These are phyloP conservation scores for Drosophila ananassae DNA, from an alignment of 1,140 invertebrate species.

Conservation along the genomic window DNA sequence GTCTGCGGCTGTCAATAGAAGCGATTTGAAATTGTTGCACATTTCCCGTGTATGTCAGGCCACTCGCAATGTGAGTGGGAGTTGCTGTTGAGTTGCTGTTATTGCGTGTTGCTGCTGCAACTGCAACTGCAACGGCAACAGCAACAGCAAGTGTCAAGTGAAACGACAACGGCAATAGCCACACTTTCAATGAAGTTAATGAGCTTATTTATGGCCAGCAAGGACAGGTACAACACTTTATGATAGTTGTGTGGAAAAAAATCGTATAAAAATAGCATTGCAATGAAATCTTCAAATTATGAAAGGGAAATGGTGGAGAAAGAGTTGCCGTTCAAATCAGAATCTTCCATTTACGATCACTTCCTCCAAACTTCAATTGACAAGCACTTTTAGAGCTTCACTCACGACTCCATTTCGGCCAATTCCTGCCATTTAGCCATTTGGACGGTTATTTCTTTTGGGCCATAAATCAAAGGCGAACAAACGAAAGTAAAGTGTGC, in stretches of 20 bases:
- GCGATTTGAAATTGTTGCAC: constrained; percentile 72
- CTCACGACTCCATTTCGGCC: constrained; percentile 72
- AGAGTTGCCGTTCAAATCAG: constrained; percentile 1
- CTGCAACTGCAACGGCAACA: constrained; percentile 38
- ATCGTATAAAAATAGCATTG: no score
- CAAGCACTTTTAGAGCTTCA: constrained; percentile 48
- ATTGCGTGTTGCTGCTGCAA: constrained; percentile 58
- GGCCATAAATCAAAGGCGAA: constrained; percentile 73
- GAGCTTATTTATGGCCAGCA: constrained; percentile 65
- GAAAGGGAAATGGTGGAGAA: neutral
- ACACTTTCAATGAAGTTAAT: constrained; percentile 58
- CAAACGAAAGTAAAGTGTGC: constrained; percentile 78
- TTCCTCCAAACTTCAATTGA: constrained; percentile 28
- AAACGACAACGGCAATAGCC: constrained; percentile 50
- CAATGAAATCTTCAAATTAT: neutral
- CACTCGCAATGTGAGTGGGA: constrained; percentile 48
- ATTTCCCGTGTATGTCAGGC: constrained; percentile 54
- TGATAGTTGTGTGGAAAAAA: constrained; percentile 26
- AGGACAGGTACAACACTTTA: constrained; percentile 24
- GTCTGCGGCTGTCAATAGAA: constrained; percentile 55
- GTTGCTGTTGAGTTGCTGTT: constrained; percentile 57
- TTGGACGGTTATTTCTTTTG: constrained; percentile 52
- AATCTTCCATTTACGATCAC: constrained; percentile 37
- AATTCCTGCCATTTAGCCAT: constrained; percentile 56
- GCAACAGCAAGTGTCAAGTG: constrained; percentile 69